These are phyloP conservation scores for Charina bottae DNA, from an alignment of 2,113 vertebrate genomes.

Conservation along the genomic window DNA sequence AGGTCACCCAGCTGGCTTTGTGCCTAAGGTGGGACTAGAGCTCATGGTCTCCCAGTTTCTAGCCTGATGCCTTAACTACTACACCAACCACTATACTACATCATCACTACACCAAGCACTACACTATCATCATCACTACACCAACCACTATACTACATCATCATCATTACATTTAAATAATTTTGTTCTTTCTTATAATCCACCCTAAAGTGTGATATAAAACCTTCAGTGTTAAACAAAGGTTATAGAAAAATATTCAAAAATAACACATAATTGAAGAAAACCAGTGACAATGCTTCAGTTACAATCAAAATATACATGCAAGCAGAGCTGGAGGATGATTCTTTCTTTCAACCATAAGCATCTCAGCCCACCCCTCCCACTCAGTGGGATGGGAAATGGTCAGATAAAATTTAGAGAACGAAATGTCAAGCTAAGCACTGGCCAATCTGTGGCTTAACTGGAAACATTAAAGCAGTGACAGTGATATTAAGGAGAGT, in stretches of 20 bases:
- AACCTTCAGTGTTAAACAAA: background rate
- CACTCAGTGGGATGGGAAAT: slow-evolving; percentile 39
- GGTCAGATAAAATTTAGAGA: slow-evolving; percentile 51
- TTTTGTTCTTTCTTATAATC: background rate
- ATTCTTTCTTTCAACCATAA: slow-evolving; percentile 47
- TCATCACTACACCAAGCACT: background rate
- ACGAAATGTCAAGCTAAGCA: slow-evolving; percentile 60
- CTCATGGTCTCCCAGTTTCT: too few species aligned
- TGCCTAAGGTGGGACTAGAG: background rate
- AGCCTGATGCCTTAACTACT: background rate
- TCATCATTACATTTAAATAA: slow-evolving; percentile 1
- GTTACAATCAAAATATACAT: background rate
- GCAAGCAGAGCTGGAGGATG: background rate
- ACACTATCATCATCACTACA: background rate
- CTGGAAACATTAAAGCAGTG: slow-evolving; percentile 64
- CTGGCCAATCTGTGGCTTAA: slow-evolving; percentile 59
- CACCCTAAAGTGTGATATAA: background rate
- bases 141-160: background rate
- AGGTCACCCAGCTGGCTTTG: background rate
- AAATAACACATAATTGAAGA: background rate
- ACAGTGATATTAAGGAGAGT: slow-evolving; percentile 51
- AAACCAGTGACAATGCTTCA: background rate
- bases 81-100: background rate
- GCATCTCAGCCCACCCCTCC: background rate
- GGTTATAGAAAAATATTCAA: background rate